Evolutionary conservation across 2,888 invertebrate species (phyloP).

Genomic region (Lasioglossum figueresi): DNA sequence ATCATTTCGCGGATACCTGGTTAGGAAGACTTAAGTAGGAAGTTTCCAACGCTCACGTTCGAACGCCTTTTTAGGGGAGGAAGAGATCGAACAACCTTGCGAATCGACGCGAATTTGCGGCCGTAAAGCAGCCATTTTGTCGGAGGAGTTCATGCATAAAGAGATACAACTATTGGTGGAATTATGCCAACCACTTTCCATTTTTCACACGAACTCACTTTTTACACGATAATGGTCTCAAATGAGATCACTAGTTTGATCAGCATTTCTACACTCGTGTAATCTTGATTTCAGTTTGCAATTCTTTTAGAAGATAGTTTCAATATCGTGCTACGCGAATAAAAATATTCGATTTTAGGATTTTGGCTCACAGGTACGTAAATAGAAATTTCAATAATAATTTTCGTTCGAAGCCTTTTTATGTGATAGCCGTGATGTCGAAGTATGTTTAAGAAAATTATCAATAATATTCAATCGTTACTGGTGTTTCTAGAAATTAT

Average conservation of each 20-base stretch:
- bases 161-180: neutral
- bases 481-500: neutral
- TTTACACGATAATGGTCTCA: neutral
- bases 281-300: neutral
- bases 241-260: neutral
- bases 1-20: conserved; percentile 51
- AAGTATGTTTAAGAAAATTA: neutral
- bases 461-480: neutral
- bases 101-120: neutral
- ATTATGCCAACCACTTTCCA: neutral
- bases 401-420: neutral
- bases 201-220: neutral
- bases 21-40: conserved; percentile 58
- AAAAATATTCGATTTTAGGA: neutral
- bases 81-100: conserved; percentile 28
- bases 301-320: neutral
- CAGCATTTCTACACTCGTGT: neutral
- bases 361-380: too few species aligned
- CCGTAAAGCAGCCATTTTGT: neutral
- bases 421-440: neutral
- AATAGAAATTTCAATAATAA: neutral
- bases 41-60: conserved; percentile 31
- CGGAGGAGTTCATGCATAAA: neutral
- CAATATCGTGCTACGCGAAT: neutral
- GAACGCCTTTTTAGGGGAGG: conserved; percentile 44